phyloP scores from a whole-genome alignment of 2,113 vertebrate species.

The Hypanus sabinus region DNA sequence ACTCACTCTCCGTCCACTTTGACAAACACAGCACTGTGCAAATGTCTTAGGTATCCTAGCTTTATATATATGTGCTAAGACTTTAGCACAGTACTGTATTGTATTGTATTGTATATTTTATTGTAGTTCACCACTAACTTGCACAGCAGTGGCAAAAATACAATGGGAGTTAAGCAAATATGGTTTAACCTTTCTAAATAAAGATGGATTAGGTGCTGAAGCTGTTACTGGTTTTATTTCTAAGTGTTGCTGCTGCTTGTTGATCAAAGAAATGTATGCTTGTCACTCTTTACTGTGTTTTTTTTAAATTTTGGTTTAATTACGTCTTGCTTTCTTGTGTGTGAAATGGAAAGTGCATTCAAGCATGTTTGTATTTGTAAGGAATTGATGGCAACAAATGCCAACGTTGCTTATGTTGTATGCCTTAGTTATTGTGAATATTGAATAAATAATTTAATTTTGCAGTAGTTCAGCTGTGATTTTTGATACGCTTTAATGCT shows the following conservation, averaged over 20 bases:
- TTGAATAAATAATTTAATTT: conserved; percentile 38
- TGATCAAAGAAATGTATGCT: conserved; percentile 10
- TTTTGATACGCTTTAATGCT: conserved; percentile 1
- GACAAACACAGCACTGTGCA: too few species aligned
- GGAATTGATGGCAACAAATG: conserved; percentile 30
- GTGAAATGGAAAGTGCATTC: conserved; percentile 33
- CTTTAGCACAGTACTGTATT: too few species aligned
- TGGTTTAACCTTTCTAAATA: background rate
- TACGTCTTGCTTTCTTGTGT: conserved; percentile 35
- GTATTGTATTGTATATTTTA: too few species aligned
- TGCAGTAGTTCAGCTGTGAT: conserved; percentile 25
- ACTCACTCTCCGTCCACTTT: too few species aligned
- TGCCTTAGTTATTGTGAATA: conserved; percentile 27
- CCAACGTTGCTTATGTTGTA: conserved; percentile 1
- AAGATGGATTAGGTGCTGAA: background rate
- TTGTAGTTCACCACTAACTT: too few species aligned
- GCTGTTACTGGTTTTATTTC: background rate
- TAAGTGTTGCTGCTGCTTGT: background rate
- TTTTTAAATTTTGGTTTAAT: conserved; percentile 29
- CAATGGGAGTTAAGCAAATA: background rate
- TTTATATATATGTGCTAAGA: too few species aligned
- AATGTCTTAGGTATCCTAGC: too few species aligned
- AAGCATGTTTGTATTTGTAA: conserved; percentile 12
- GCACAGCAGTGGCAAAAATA: background rate
- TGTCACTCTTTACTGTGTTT: background rate